Evolutionary conservation across 2,113 vertebrate species (phyloP), one percentile per base, ranked within the genome.

Genomic region (Saccopteryx bilineata): DNA sequence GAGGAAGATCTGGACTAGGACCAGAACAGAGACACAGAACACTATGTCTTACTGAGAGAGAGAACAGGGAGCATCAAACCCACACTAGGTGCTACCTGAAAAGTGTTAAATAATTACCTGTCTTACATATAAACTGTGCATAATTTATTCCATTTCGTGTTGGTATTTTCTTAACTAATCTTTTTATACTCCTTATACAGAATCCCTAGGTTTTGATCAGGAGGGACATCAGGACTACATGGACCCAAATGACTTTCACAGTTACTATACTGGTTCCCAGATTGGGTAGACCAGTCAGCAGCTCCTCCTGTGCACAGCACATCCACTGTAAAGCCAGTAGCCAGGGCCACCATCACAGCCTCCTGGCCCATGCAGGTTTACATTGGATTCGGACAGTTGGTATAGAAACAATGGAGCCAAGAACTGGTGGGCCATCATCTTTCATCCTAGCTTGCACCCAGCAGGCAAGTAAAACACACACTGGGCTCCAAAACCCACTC

Each of bases 131-230:
- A 83, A 85, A 50, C 33, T 61, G 7, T 56, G 11, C 63, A 9
- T 92, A 31, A 2, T 28, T 66, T 72, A 26, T 81, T 60, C 56
- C 31, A 60, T 78, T 69, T 63, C 24, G 61, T 46, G 39, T 31
- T 60, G 28, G 8, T 83, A 58, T 83, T 93, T 96, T 93, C 65
- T 93, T 81, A 90, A 82, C 46, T 76, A 50, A 82, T 46, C 24
- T 15, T 82, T 69, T 84, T 9, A 50, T 21, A 50, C 10, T 63
- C 24, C 21, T 82, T 46, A 63, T 28, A 15, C 39, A 72, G 9
- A 89, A n/a, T 90, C 86, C 75, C 10, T 69, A 46, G 33, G 13
- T 50, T 23, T 61, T 71, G 39, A 19, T 54, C 39, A 56, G 60
- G 39, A 66, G 8, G 31, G 14, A 63, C 23, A 5, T 85, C 5